Evolutionary conservation across 2,113 vertebrate species (phyloP).

Genomic region (Vanacampus margaritifer): DNA sequence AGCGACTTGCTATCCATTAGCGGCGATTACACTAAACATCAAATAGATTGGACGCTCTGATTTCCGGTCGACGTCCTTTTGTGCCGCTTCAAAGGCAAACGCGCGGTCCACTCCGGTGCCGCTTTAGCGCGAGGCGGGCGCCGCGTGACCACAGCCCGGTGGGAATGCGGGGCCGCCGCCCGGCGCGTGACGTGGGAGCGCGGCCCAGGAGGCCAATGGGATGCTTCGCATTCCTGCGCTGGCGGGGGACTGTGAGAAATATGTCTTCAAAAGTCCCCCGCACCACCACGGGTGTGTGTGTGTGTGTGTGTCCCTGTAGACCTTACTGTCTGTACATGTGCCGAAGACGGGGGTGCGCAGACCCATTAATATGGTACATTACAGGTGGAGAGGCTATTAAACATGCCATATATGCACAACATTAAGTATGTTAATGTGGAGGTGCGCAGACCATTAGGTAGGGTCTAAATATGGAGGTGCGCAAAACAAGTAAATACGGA

Average conservation of each 20-base stretch:
- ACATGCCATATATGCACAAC: no score
- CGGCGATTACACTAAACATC: slow-evolving; percentile 47
- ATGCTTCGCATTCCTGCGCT: slow-evolving; percentile 66
- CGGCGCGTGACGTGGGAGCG: slow-evolving; percentile 62
- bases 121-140: background rate
- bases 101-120: background rate
- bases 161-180: slow-evolving; percentile 24
- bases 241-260: slow-evolving; percentile 62
- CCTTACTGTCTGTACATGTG: background rate
- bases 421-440: no score
- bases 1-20: slow-evolving; percentile 11
- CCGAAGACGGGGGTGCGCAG: no score
- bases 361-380: no score
- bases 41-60: slow-evolving; percentile 53
- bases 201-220: slow-evolving; percentile 35
- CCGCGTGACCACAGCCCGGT: background rate
- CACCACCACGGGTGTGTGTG: slow-evolving; percentile 1
- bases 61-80: background rate
- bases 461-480: no score
- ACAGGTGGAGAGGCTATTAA: no score
- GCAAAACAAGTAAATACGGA: no score
- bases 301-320: slow-evolving; percentile 3
- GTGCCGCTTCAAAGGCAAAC: background rate
- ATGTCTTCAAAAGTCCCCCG: slow-evolving; percentile 29
- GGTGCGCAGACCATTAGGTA: no score